A percentile compares a stretch with the other conserved stretches of the same genome.
Conservation (phyloP, 1,140 invertebrate species). For the Camponotus pennsylvanicus region DNA sequence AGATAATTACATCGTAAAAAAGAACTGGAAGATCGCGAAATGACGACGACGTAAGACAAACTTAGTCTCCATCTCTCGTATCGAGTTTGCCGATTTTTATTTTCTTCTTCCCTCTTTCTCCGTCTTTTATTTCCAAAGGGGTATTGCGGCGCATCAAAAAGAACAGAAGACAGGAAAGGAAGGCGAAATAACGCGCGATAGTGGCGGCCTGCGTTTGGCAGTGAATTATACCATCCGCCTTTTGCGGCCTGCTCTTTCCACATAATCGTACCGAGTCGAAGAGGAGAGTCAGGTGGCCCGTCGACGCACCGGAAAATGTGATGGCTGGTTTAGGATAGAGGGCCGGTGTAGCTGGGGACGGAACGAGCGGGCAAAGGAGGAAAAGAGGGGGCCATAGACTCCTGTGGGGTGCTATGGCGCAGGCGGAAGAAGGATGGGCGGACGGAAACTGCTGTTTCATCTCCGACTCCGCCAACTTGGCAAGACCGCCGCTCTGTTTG, state of each 20-base stretch:
- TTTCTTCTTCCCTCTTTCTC: background rate
- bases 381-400: slow-evolving; percentile 2
- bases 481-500: slow-evolving; percentile 80
- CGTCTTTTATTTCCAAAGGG: background rate
- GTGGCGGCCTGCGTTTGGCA: slow-evolving; percentile 64
- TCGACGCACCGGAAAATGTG: slow-evolving; percentile 53
- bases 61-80: slow-evolving; percentile 15
- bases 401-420: slow-evolving; percentile 34
- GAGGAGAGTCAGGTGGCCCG: slow-evolving; percentile 62
- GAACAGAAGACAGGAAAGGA: slow-evolving; percentile 18
- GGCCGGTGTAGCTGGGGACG: background rate
- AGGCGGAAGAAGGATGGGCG: slow-evolving; percentile 71
- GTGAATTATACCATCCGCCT: slow-evolving; percentile 69
- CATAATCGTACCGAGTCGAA: slow-evolving; percentile 50
- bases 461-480: slow-evolving; percentile 80
- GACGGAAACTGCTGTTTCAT: slow-evolving; percentile 81
- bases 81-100: background rate
- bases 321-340: slow-evolving; percentile 35
- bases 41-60: slow-evolving; percentile 4
- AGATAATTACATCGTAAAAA: slow-evolving; percentile 59
- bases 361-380: background rate
- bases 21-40: slow-evolving; percentile 43
- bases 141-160: slow-evolving; percentile 40
- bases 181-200: slow-evolving; percentile 40
- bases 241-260: slow-evolving; percentile 41